phyloP scores from a whole-genome alignment of 2,888 invertebrate species.

The Neoscelio sp. region DNA sequence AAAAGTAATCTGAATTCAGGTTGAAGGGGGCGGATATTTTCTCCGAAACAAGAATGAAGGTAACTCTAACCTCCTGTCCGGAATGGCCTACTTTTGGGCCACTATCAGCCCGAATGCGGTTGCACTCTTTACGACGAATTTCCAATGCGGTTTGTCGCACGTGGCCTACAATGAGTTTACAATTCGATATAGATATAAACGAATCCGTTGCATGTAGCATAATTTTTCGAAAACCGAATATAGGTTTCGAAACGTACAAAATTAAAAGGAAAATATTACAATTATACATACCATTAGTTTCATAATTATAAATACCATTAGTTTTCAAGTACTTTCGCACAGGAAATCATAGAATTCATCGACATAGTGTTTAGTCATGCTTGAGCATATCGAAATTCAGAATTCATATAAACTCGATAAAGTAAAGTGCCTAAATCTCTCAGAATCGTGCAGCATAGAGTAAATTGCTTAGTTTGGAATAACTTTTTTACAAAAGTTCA shows the following conservation, averaged over 20 bases:
- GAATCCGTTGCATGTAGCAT: neutral
- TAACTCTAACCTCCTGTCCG: neutral
- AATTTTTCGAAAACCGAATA: too few relatives aligned
- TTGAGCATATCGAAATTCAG: slow-evolving; percentile 26
- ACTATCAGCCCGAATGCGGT: slow-evolving; percentile 5
- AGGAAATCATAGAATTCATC: slow-evolving; percentile 15
- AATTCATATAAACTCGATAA: slow-evolving; percentile 34
- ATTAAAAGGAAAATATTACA: too few relatives aligned
- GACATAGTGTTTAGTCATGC: slow-evolving; percentile 19
- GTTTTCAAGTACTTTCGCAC: neutral
- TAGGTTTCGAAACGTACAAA: too few relatives aligned
- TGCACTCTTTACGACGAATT: slow-evolving; percentile 15
- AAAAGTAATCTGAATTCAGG: slow-evolving; percentile 9
- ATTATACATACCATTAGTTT: too few relatives aligned
- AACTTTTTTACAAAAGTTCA: too few relatives aligned
- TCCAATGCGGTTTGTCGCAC: slow-evolving; percentile 8
- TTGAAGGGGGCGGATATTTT: neutral
- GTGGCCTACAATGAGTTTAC: neutral
- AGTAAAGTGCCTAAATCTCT: too few relatives aligned
- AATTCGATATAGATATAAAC: neutral
- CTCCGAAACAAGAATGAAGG: neutral
- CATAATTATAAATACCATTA: neutral
- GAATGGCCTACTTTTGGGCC: slow-evolving; percentile 13
- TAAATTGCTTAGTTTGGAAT: neutral
- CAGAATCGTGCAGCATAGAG: neutral